Evolutionary conservation across 2,888 invertebrate species (phyloP).

Genomic region (Drosophila mimica): DNA sequence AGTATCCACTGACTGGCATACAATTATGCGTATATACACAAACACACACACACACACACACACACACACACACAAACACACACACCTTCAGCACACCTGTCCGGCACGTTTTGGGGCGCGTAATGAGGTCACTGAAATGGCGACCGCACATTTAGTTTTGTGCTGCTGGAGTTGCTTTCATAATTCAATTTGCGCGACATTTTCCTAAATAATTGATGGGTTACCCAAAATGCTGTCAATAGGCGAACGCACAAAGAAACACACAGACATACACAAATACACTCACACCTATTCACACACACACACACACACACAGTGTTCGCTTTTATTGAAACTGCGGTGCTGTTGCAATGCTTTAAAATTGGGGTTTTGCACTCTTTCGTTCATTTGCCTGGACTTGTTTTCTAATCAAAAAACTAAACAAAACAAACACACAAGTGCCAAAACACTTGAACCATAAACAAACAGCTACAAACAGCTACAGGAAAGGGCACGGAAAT

Average conservation of each 20-base stretch:
- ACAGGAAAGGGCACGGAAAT: conserved; percentile 44
- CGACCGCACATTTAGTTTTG: conserved; percentile 1
- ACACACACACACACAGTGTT: not conserved
- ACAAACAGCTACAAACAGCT: conserved; percentile 62
- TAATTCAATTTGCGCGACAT: conserved; percentile 68
- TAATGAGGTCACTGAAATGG: conserved; percentile 68
- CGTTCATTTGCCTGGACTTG: conserved; percentile 15
- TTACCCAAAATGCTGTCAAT: conserved; percentile 38
- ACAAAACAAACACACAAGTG: conserved; percentile 61
- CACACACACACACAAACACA: conserved; percentile 7
- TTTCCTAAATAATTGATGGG: conserved; percentile 61
- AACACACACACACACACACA: conserved; percentile 12
- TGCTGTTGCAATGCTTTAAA: conserved; percentile 17
- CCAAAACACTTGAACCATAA: conserved; percentile 73
- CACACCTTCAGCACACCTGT: conserved; percentile 13
- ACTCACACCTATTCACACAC: not conserved
- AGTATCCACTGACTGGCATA: conserved; percentile 38
- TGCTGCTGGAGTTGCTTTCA: conserved; percentile 39
- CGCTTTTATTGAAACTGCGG: conserved; percentile 7
- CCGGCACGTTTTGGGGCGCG: conserved; percentile 17
- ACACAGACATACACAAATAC: not conserved
- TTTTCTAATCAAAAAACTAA: conserved; percentile 75
- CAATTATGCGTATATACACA: conserved; percentile 34
- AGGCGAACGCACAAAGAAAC: conserved; percentile 7
- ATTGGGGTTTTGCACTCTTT: conserved; percentile 15